These are phyloP conservation scores for Liasis olivaceus DNA, from an alignment of 2,797 vertebrate species.

Conservation along the genomic window DNA sequence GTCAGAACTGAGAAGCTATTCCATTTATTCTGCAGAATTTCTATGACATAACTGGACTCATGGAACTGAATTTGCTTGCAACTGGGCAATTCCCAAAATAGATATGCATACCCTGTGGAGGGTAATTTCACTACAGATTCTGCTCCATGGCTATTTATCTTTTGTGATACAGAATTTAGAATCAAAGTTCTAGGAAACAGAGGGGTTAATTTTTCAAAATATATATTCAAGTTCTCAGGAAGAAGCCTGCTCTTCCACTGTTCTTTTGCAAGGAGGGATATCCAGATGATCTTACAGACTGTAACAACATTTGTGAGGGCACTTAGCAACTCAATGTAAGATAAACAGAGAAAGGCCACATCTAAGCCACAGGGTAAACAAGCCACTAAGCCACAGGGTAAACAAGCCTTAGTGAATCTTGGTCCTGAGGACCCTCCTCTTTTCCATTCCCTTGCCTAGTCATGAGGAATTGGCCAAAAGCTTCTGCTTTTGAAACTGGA, in stretches of 20 bases:
- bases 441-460: neutral
- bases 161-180: conserved; percentile 57
- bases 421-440: neutral
- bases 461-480: neutral
- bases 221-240: conserved; percentile 10
- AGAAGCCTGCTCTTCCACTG: conserved; percentile 1
- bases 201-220: conserved; percentile 21
- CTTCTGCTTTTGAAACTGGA: neutral
- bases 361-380: neutral
- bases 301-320: conserved; percentile 13
- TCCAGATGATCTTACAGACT: neutral
- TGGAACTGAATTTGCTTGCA: neutral
- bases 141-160: conserved; percentile 35
- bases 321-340: conserved; percentile 29
- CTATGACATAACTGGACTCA: neutral
- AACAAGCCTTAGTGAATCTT: neutral
- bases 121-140: conserved; percentile 30
- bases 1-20: neutral
- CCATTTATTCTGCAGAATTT: conserved; percentile 39
- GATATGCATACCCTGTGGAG: neutral
- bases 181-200: conserved; percentile 45
- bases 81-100: conserved; percentile 20
- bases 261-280: neutral
- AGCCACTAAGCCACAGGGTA: neutral
- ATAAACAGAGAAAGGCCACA: neutral